These are phyloP conservation scores for Platycnemis pennipes DNA, from an alignment of 2,888 invertebrate genomes.

Conservation along the genomic window DNA sequence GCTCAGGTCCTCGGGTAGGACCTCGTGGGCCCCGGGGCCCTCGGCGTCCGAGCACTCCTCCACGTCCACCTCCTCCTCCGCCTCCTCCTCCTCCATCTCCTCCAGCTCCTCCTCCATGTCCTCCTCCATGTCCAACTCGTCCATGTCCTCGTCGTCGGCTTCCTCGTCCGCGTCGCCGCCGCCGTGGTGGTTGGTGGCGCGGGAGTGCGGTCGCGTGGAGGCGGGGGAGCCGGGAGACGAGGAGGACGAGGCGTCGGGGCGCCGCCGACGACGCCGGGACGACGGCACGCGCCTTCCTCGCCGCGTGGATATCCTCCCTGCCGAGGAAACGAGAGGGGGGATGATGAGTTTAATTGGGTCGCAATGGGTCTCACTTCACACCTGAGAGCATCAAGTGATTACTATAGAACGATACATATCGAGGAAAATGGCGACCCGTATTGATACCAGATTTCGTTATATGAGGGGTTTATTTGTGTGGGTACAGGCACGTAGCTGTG, in stretches of 20 bases:
- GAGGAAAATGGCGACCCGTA: no score
- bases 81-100: constrained; percentile 68
- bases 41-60: constrained; percentile 87
- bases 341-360: no score
- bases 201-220: background rate
- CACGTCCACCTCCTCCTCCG: constrained; percentile 79
- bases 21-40: constrained; percentile 63
- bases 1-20: constrained; percentile 67
- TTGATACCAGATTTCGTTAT: no score
- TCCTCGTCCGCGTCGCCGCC: background rate
- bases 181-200: background rate
- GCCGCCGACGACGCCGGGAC: constrained; percentile 23
- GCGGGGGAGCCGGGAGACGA: constrained; percentile 43
- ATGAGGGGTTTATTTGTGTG: no score
- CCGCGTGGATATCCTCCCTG: constrained; percentile 55
- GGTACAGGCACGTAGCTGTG: no score
- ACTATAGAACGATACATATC: no score
- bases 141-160: background rate
- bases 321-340: background rate
- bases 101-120: constrained; percentile 51
- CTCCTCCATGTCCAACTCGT: background rate
- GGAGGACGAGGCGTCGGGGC: constrained; percentile 58
- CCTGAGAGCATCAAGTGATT: no score
- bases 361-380: no score
- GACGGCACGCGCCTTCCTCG: constrained; percentile 29